Evolutionary conservation across 2,888 invertebrate species (phyloP), one percentile per base, ranked within the genome.

Genomic region (Petrophora chlorosata): DNA sequence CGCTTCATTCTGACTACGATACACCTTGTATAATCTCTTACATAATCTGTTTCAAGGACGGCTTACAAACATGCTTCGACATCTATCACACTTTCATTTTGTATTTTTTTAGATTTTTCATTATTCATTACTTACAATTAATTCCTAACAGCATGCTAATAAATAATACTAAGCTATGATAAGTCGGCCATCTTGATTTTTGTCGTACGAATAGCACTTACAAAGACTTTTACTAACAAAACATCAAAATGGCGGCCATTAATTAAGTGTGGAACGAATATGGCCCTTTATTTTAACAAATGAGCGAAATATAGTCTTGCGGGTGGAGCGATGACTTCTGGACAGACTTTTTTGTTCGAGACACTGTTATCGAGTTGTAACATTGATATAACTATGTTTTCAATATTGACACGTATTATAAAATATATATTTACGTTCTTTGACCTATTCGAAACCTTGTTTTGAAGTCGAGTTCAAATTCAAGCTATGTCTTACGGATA

Each of bases 61-160:
- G 86, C 67, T 74, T 64, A 68, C 73, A 75, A 65, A 65, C 77
- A 73, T 73, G 65, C 67, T 69, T 53, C 56, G 48, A 66, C 64
- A 57, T 59, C 69, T 76, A 73, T 78, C 82, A 84, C 80, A 81
- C 82, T 64, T 73, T 63, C 61, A 69, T 65, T 72, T 75, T 72
- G 65, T 73, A 65, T 73, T 74, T 76, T 75, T 78, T 73, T 67
- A 62, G 58, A 59, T 65, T 63, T 58, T 69, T 65, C 64, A 71
- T 70, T 69, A 63, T 67, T 68, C 63, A 63, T 70, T 75, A 67
- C 59, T 61, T 67, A 65, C 45, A 61, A 61, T 66, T 63, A 76
- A 73, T 56, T 53, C 65, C 70, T 82, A 84, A 62, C 71, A 54
- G 83, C 87, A 86, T 88, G 88, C 89, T 87, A 85, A 86, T 88